Evolutionary conservation across 37 sponge, comb jelly and placozoan species (phyloP), one percentile per base, ranked within the genome.

Genomic region (Cladorhizidae sp.): DNA sequence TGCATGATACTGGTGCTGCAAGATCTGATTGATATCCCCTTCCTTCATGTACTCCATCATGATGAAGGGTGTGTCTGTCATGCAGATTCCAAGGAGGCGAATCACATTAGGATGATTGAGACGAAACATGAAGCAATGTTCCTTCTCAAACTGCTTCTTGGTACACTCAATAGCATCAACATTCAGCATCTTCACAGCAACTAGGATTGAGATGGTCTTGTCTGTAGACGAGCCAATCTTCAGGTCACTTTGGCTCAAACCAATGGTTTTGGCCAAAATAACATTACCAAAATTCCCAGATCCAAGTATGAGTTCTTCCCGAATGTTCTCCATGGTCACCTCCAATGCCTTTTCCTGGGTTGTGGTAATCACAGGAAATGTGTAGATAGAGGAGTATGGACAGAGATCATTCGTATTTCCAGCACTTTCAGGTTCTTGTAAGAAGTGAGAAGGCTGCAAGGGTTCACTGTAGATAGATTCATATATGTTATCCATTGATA

Each of bases 21-120:
- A 74, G 67, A 72, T 85, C 67, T 80, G 64, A 20, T 88, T 80
- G 64, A 92, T 82, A 55, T 92, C 93, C 31, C 93, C 88, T 20
- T 88, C 79, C 59, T 80, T 39, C 82, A 84, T 85, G 67, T 88
- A 88, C 81, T 92, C 93, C 77, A 92, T 88, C 77, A 88, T 76
- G 65, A 80, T 58, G 64, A 90, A 80, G 28, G 81, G 74, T 1
- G 70, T 18, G 28, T 80, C 91, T 8, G 55, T 33, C 11, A 12
- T 56, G 71, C 91, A 90, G 56, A 85, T 78, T 61, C 85, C 91
- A 21, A 90, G 73, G 21, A 85, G 50, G 23, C 76, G 72, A 15
- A 90, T 75, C 29, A 90, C 91, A 62, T 85, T 85, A 11, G 73
- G 78, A n/a, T 85, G 73, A 22, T 82, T 56, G 61, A 89, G 63